Percentiles rank a stretch among this genome's conserved stretches.
phyloP scores from a whole-genome alignment of 2,888 invertebrate species.

The Lycaena phlaeas region DNA sequence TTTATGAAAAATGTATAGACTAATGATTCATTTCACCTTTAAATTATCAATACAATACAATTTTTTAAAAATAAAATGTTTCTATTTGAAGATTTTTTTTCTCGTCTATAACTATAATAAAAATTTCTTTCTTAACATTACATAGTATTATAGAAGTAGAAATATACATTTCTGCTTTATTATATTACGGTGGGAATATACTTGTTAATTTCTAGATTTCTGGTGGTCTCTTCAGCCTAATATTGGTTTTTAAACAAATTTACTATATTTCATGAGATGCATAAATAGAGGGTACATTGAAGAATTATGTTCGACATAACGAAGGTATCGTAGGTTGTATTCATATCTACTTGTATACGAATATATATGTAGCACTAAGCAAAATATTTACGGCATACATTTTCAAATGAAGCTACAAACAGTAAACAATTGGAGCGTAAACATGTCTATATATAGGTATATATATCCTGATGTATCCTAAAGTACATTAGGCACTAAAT shows the following conservation, averaged over 20 bases:
- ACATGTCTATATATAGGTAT: slow-evolving; percentile 22
- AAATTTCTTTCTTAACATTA: slow-evolving; percentile 21
- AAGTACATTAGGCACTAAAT: slow-evolving; percentile 70
- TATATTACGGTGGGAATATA: slow-evolving; percentile 64
- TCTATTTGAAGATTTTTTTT: slow-evolving; percentile 38
- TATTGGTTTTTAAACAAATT: slow-evolving; percentile 26
- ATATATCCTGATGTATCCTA: slow-evolving; percentile 28
- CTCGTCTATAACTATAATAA: slow-evolving; percentile 23
- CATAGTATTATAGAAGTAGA: slow-evolving; percentile 26
- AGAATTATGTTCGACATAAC: neutral
- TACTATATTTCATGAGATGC: slow-evolving; percentile 17
- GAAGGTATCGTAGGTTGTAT: slow-evolving; percentile 1
- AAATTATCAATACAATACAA: slow-evolving; percentile 20
- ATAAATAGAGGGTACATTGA: slow-evolving; percentile 10
- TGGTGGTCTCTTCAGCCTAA: slow-evolving; percentile 57
- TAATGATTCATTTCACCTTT: slow-evolving; percentile 14
- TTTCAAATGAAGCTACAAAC: slow-evolving; percentile 21
- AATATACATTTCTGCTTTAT: slow-evolving; percentile 40
- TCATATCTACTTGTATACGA: slow-evolving; percentile 3
- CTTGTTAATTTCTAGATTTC: slow-evolving; percentile 49
- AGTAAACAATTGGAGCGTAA: slow-evolving; percentile 22
- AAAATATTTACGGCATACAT: slow-evolving; percentile 14
- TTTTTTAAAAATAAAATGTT: slow-evolving; percentile 28
- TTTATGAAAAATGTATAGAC: too few species aligned
- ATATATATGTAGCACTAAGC: slow-evolving; percentile 4